Evolutionary conservation across 2,888 invertebrate species (phyloP).

Genomic region (Philaethria dido): DNA sequence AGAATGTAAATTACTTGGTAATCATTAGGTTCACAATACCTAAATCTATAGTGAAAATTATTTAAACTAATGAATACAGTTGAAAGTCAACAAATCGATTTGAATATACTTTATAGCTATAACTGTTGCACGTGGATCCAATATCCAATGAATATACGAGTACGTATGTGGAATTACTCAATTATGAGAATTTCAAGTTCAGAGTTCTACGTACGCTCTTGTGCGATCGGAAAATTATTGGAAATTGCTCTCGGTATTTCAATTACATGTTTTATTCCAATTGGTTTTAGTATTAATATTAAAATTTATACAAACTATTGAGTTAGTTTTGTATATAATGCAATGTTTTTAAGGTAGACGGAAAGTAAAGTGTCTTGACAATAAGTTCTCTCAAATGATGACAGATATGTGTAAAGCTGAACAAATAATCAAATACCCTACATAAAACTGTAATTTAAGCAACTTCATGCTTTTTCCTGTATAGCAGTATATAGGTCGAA

Average conservation of each 20-base stretch:
- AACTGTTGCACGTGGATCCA: slow-evolving; percentile 4
- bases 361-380: neutral
- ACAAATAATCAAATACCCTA: too few species aligned
- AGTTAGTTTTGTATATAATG: neutral
- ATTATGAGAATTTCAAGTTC: slow-evolving; percentile 11
- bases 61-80: too few species aligned
- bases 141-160: neutral
- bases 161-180: slow-evolving; percentile 8
- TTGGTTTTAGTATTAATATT: neutral
- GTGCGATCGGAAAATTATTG: slow-evolving; percentile 12
- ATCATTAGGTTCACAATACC: neutral
- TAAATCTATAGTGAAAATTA: neutral
- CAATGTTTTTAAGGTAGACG: neutral
- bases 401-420: too few species aligned
- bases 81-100: neutral
- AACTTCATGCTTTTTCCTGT: too few species aligned
- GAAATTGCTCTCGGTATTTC: slow-evolving; percentile 3
- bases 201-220: slow-evolving; percentile 7
- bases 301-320: neutral
- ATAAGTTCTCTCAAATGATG: neutral
- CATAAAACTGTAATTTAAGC: too few species aligned
- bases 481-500: too few species aligned
- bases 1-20: neutral
- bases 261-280: neutral
- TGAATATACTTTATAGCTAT: neutral